A percentile compares a stretch with the other conserved stretches of the same genome.
phyloP scores from a whole-genome alignment of 1,140 invertebrate species.

The Bradynema listronoti region DNA sequence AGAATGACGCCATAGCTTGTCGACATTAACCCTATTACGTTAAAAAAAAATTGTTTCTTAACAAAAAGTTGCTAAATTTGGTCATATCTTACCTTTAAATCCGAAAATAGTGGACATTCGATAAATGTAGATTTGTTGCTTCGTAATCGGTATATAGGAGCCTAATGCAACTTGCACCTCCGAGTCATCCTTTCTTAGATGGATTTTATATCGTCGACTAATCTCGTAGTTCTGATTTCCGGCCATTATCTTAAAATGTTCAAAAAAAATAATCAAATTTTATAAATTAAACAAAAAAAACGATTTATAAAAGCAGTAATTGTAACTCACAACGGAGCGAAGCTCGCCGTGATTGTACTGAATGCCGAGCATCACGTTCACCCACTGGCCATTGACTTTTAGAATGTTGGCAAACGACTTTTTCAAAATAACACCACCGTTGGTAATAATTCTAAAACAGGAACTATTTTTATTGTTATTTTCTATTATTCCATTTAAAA shows the following conservation, averaged over 20 bases:
- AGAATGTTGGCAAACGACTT: conserved; percentile 1
- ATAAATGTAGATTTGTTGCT: conserved; percentile 3
- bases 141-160: background rate
- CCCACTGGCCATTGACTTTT: background rate
- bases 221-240: background rate
- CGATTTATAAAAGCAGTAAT: background rate
- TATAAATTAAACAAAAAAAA: background rate
- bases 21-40: conserved; percentile 22
- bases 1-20: conserved; percentile 23
- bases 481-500: too few relatives aligned
- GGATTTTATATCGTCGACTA: conserved; percentile 3
- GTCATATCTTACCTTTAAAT: conserved; percentile 29
- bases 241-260: background rate
- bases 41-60: background rate
- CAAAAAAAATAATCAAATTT: background rate
- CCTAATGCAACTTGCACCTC: background rate
- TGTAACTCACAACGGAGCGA: background rate
- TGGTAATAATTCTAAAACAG: background rate
- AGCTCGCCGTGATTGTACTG: conserved; percentile 3
- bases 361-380: background rate
- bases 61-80: conserved; percentile 18
- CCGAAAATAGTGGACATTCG: conserved; percentile 32
- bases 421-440: background rate
- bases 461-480: too few relatives aligned
- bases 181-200: conserved; percentile 13